Percentiles rank a stretch among this genome's conserved stretches.
These are phyloP conservation scores for Zygothrica quintamaculata DNA, from an alignment of 2,888 invertebrate genomes.

Conservation along the genomic window DNA sequence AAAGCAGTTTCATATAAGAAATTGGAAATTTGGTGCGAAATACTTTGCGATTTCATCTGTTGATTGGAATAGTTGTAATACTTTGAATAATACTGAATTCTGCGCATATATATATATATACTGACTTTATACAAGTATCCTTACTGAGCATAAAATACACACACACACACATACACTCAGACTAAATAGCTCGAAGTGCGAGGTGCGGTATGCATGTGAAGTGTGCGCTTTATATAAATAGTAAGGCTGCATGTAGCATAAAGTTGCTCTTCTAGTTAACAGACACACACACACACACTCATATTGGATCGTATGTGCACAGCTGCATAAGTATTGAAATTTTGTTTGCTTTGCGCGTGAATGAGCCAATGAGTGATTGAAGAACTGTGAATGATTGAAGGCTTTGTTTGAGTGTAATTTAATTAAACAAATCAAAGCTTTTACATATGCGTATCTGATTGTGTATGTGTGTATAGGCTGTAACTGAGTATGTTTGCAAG, in stretches of 20 bases:
- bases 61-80: too few species aligned
- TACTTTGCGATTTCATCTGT: too few species aligned
- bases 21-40: too few species aligned
- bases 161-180: slow-evolving; percentile 57
- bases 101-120: too few species aligned
- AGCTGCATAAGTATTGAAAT: slow-evolving; percentile 51
- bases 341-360: slow-evolving; percentile 63
- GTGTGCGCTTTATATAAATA: slow-evolving; percentile 40
- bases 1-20: too few species aligned
- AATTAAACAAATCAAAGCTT: slow-evolving; percentile 74
- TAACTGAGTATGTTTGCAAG: slow-evolving; percentile 4
- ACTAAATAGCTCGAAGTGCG: slow-evolving; percentile 33
- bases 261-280: slow-evolving; percentile 29
- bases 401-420: slow-evolving; percentile 73
- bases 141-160: too few species aligned
- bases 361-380: slow-evolving; percentile 76
- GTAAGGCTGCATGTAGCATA: slow-evolving; percentile 13
- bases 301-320: slow-evolving; percentile 35
- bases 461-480: slow-evolving; percentile 3
- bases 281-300: slow-evolving; percentile 14
- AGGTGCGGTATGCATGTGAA: slow-evolving; percentile 20
- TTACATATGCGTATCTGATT: not conserved
- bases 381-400: slow-evolving; percentile 75
- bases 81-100: too few species aligned
- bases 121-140: too few species aligned